A percentile compares a stretch with the other conserved stretches of the same genome.
phyloP scores from a whole-genome alignment of 1,140 invertebrate species.

The Tribolium castaneum region DNA sequence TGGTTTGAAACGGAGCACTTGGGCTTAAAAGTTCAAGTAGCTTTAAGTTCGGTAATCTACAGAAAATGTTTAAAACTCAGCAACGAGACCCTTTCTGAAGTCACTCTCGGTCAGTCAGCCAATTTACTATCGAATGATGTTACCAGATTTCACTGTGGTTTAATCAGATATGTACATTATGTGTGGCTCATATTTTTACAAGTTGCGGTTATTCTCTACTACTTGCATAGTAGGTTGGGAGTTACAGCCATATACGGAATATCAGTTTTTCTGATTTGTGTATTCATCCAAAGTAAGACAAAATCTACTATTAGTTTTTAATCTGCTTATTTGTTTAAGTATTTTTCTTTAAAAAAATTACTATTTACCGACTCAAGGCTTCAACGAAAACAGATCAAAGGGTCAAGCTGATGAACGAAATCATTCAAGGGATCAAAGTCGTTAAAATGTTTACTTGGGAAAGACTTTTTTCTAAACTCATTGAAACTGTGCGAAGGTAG shows the following conservation, averaged over 20 bases:
- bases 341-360: constrained; percentile 65
- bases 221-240: not conserved
- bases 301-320: not conserved
- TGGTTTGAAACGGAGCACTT: constrained; percentile 80
- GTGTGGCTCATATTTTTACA: constrained; percentile 80
- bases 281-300: not conserved
- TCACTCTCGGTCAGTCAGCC: constrained; percentile 81
- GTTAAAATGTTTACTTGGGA: constrained; percentile 93
- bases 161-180: constrained; percentile 76
- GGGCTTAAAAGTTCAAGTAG: constrained; percentile 85
- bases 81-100: constrained; percentile 79
- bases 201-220: not conserved
- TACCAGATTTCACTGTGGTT: constrained; percentile 72
- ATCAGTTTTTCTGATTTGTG: not conserved
- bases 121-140: constrained; percentile 87
- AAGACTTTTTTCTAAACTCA: constrained; percentile 67
- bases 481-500: constrained; percentile 60
- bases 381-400: constrained; percentile 76
- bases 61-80: constrained; percentile 80
- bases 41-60: constrained; percentile 84
- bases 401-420: constrained; percentile 80
- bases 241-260: not conserved
- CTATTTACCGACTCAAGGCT: constrained; percentile 67
- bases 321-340: not conserved
- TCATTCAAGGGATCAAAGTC: constrained; percentile 82